phyloP scores from a whole-genome alignment of 2,113 vertebrate species.

The Eolophus roseicapilla region DNA sequence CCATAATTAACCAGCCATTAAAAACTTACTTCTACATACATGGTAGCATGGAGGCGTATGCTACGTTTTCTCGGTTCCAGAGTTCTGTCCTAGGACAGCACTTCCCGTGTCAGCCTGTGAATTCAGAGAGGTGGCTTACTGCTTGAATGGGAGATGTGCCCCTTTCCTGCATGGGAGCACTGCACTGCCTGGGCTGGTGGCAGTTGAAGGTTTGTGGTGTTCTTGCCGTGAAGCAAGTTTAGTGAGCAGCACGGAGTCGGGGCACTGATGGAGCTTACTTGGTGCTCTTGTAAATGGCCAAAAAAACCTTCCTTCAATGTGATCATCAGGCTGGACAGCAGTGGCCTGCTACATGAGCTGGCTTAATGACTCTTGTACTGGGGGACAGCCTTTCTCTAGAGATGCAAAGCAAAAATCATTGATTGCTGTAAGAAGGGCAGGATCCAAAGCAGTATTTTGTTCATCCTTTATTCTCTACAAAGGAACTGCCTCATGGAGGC shows the following conservation, averaged over 20 bases:
- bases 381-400: background rate
- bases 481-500: background rate
- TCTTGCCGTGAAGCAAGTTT: background rate
- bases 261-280: background rate
- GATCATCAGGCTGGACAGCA: background rate
- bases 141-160: rapidly evolving
- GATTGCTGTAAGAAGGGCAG: background rate
- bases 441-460: background rate
- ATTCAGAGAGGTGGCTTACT: rapidly evolving
- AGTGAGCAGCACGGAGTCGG: background rate
- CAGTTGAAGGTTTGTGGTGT: background rate
- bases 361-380: background rate
- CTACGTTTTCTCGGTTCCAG: background rate
- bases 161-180: rapidly evolving
- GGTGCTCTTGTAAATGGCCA: background rate
- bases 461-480: constrained; percentile 37
- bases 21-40: constrained; percentile 78
- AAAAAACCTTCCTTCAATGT: background rate
- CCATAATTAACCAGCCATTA: constrained; percentile 86
- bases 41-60: constrained; percentile 44
- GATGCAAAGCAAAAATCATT: background rate
- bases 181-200: rapidly evolving
- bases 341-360: background rate
- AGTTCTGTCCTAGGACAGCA: rapidly evolving
- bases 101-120: rapidly evolving